Evolutionary conservation across 2,113 vertebrate genomes (phyloP), one percentile per base, ranked within the genome.

Genomic region (Malurus cyaneus): DNA sequence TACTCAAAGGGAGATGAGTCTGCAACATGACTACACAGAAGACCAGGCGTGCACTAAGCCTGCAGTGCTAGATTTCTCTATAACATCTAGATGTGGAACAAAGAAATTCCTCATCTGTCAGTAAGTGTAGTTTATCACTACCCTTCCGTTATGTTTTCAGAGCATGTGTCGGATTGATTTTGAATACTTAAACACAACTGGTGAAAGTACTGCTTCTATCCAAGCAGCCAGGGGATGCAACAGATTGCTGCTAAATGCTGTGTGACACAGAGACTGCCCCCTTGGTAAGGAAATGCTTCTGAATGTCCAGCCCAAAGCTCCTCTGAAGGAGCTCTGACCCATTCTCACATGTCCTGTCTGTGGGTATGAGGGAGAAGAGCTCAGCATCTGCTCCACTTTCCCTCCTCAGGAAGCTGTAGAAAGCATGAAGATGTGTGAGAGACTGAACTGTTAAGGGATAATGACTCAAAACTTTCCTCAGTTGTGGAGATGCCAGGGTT

Each of bases 241-340:
- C 11, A 42, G 44, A 39, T 54, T 32, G 18, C 25, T 56, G 46
- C 23, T 60, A 46, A 82, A 60, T 36, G 28, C 24, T 72, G 50
- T 46, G 41, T 56, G 50, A n/a, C 10, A 14, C 9, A 39, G 82
- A 72, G 12, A 36, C 3, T 0, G 0, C 44, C 18, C 23, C 34
- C 29, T 47, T 10, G 12, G n/a, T 31, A 31, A 61, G 24, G n/a
- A 82, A 82, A 76, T 41, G 20, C 19, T 54, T 31, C 53, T 2
- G 0, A 41, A 20, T 53, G 24, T 31, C 39, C n/a, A 34, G 39
- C 6, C 32, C 1, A 1, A 54, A 25, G 41, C 9, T 54, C 19
- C 7, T 26, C 20, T 41, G 78, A 39, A 31, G 14, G n/a, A 69
- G 29, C 39, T 74, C 61, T 53, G 61, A 74, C 24, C 53, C n/a